phyloP scores from a whole-genome alignment of 1,140 invertebrate species.

The Paramacrobiotus metropolitanus region DNA sequence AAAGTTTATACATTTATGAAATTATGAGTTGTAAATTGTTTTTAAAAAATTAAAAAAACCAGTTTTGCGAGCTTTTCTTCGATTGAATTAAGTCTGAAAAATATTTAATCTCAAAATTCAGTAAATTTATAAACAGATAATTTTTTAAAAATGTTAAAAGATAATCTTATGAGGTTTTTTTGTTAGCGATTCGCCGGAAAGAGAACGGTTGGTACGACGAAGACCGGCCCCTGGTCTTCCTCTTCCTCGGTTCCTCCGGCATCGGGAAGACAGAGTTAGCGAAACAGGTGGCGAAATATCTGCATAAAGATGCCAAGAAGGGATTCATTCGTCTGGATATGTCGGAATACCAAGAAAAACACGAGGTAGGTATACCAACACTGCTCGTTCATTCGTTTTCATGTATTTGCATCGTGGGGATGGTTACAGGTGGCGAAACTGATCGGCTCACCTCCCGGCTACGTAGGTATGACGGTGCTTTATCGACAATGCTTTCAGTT shows the following conservation, averaged over 20 bases:
- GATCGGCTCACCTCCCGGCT: slow-evolving; percentile 77
- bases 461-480: slow-evolving; percentile 31
- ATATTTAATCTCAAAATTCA: no score
- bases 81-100: no score
- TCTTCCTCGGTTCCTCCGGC: slow-evolving; percentile 80
- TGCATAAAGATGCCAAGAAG: slow-evolving; percentile 47
- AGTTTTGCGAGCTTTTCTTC: no score
- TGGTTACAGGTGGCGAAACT: slow-evolving; percentile 43
- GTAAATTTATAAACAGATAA: no score
- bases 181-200: slow-evolving; percentile 52
- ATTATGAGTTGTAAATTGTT: no score
- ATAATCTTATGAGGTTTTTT: no score
- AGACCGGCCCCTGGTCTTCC: slow-evolving; percentile 69
- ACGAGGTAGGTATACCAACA: slow-evolving; percentile 30
- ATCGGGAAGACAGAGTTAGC: slow-evolving; percentile 72
- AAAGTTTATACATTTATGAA: no score
- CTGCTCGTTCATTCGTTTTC: no score
- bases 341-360: slow-evolving; percentile 85
- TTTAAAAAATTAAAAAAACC: no score
- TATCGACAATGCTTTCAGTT: not conserved
- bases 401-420: not conserved
- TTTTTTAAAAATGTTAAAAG: no score
- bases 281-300: slow-evolving; percentile 49
- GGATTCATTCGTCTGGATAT: slow-evolving; percentile 74
- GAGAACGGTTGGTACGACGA: slow-evolving; percentile 73